These are phyloP conservation scores for Ceyx margarethae DNA, from an alignment of 2,113 vertebrate species.

Conservation along the genomic window DNA sequence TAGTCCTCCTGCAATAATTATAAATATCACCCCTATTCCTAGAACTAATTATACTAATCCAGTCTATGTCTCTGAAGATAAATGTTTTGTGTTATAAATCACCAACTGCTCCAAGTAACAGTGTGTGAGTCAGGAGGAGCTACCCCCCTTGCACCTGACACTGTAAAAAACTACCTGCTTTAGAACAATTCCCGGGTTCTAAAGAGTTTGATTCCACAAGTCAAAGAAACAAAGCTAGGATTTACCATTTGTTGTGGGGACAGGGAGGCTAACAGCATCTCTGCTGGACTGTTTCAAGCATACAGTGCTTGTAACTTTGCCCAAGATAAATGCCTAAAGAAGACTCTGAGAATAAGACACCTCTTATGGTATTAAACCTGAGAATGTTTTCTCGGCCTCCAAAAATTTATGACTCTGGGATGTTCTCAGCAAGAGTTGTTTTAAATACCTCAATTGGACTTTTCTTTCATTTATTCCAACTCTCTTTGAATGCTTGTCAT, in stretches of 20 bases:
- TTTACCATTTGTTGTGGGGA: accelerated
- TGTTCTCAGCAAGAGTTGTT: neutral
- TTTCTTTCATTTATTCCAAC: neutral
- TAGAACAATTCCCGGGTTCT: too few species aligned
- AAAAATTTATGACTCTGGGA: neutral
- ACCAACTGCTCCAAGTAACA: too few species aligned
- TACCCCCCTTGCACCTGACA: too few species aligned
- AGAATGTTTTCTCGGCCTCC: neutral
- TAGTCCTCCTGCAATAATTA: too few species aligned
- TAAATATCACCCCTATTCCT: too few species aligned
- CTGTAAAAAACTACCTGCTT: too few species aligned
- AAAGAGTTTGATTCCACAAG: too few species aligned
- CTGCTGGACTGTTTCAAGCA: neutral
- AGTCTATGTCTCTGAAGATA: too few species aligned
- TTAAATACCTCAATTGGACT: neutral
- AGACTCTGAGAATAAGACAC: neutral
- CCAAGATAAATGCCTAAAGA: neutral
- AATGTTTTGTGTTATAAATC: too few species aligned
- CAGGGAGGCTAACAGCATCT: neutral
- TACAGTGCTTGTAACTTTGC: neutral
- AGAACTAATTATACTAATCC: too few species aligned
- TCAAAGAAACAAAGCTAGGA: neutral
- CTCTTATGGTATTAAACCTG: neutral
- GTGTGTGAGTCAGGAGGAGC: too few species aligned
- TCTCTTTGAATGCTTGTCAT: neutral